phyloP scores from a whole-genome alignment of 2,888 invertebrate genomes.

The Eremobia ochroleuca region DNA sequence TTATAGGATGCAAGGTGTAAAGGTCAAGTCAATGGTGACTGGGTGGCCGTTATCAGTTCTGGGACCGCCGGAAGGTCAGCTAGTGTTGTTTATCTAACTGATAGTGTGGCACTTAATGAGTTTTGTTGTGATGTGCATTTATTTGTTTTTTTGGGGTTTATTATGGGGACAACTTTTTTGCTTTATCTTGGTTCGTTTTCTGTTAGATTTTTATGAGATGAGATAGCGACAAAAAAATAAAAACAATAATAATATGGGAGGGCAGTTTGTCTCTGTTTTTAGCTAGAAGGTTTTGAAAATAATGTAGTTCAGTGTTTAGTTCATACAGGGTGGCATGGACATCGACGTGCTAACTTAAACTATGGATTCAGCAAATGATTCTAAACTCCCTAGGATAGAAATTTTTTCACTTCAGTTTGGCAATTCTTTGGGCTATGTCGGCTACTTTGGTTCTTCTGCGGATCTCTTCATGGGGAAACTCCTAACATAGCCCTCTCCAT shows the following conservation, averaged over 20 bases:
- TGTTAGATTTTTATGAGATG: background rate
- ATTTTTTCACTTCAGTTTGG: no score
- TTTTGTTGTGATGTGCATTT: slow-evolving; percentile 31
- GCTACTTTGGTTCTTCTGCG: no score
- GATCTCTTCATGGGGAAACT: no score
- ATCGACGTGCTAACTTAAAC: no score
- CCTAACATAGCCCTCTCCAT: no score
- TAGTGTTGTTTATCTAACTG: slow-evolving; percentile 61
- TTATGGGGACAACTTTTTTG: background rate
- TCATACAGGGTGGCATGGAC: no score
- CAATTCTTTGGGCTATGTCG: no score
- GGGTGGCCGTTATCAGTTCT: slow-evolving; percentile 74
- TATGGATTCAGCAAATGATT: no score
- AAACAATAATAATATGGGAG: background rate
- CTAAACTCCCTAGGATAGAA: no score
- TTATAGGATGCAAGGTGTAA: slow-evolving; percentile 74
- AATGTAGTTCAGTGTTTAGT: background rate
- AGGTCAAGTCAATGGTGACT: slow-evolving; percentile 57
- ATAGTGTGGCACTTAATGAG: slow-evolving; percentile 56
- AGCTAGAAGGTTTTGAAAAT: background rate
- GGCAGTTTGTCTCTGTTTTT: no score
- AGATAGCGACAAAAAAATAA: background rate
- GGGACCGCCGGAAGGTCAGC: slow-evolving; percentile 70
- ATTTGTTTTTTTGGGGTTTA: slow-evolving; percentile 41
- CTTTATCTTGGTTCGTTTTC: background rate